phyloP scores from a whole-genome alignment of 2,113 vertebrate species.

The Nothocercus nigrocapillus region DNA sequence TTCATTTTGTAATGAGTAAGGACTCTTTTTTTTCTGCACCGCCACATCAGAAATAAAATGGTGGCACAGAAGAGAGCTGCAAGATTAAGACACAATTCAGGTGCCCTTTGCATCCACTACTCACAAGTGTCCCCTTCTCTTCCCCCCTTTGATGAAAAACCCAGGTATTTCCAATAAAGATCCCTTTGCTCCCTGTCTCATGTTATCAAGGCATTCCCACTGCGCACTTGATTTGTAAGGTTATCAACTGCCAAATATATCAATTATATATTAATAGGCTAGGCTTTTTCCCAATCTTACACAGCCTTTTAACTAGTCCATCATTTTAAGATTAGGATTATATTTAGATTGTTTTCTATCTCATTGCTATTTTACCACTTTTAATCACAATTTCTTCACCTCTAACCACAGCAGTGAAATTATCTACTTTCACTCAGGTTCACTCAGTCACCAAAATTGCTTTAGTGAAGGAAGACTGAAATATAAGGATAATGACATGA shows the following conservation, averaged over 20 bases:
- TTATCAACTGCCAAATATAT: not conserved
- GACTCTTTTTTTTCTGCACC: slow-evolving; percentile 33
- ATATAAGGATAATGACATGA: not conserved
- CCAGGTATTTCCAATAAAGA: not conserved
- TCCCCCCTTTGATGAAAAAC: not conserved
- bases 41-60: slow-evolving; percentile 50
- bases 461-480: not conserved
- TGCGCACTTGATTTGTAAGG: not conserved
- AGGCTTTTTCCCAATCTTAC: not conserved
- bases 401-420: not conserved
- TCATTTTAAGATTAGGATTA: not conserved
- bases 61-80: slow-evolving; percentile 49
- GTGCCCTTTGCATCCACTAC: not conserved
- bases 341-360: not conserved
- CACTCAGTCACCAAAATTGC: not conserved
- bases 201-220: not conserved
- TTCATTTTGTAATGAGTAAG: slow-evolving; percentile 47
- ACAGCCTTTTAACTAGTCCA: not conserved
- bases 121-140: not conserved
- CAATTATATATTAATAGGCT: not conserved
- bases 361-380: not conserved
- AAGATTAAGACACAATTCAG: slow-evolving; percentile 41
- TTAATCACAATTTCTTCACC: not conserved
- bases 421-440: not conserved
- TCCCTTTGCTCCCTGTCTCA: not conserved